Evolutionary conservation across 2,113 vertebrate species (phyloP).

Genomic region (Myotis lucifugus): DNA sequence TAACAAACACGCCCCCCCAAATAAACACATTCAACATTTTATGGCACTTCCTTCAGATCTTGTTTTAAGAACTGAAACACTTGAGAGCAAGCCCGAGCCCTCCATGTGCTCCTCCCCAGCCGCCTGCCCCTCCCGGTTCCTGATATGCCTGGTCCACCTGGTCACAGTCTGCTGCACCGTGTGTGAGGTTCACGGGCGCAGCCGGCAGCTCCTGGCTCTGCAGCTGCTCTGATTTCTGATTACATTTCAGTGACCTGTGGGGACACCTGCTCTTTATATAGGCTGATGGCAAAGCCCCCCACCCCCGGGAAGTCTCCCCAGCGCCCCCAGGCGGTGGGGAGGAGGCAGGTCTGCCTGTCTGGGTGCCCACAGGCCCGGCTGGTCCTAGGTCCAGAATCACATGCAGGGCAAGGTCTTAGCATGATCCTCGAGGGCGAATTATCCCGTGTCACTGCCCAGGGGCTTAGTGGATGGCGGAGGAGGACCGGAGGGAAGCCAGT

Average conservation of each 20-base stretch:
- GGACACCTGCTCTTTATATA: background rate
- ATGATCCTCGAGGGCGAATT: accelerated
- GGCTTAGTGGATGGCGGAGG: background rate
- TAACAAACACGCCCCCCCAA: background rate
- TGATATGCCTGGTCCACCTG: accelerated
- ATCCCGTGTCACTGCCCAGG: background rate
- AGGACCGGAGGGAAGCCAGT: background rate
- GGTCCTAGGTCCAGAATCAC: background rate
- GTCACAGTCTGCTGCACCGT: accelerated
- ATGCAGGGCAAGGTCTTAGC: background rate
- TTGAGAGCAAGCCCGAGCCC: background rate
- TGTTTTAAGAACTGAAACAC: background rate
- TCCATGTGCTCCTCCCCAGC: accelerated
- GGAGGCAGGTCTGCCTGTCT: accelerated
- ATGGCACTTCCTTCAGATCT: background rate
- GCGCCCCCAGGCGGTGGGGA: background rate
- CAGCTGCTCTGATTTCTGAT: background rate
- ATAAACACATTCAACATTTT: accelerated
- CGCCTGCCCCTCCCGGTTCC: accelerated
- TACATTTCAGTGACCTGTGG: background rate
- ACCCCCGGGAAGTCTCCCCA: background rate
- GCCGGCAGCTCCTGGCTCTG: background rate
- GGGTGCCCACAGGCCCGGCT: background rate
- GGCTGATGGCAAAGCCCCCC: background rate
- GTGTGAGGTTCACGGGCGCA: background rate